Base-by-base conservation (phyloP, 2,113 vertebrate genomes). In the Gobius niger region DNA sequence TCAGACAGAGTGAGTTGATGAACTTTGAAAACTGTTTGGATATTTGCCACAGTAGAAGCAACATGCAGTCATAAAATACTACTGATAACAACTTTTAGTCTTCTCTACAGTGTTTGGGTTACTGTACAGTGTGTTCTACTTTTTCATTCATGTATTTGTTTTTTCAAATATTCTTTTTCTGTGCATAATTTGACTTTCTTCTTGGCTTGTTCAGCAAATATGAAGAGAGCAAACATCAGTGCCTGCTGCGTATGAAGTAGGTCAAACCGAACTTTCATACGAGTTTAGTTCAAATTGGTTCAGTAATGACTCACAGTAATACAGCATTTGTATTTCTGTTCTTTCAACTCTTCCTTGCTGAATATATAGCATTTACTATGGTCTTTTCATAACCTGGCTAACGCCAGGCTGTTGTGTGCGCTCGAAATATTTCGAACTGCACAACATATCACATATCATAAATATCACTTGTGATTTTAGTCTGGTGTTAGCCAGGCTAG, bases 151-250 rank as follows among this genome's bases (percentile, higher is more conserved):
- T 24, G 68, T 85, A 68, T 83, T 85, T 86, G 82, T 85, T 89
- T 85, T 85, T 87, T 88, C 77, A 87, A 88, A 88, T 77, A 78
- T 75, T 61, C 73, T 62, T 63, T 47, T 56, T 87, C 51, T 53
- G 50, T 59, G 46, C 56, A 76, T 82, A 84, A 81, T 77, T 53
- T 16, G 47, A 77, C 86, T 87, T 90, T 85, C 71, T 86, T 83
- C 76, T 91, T 82, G 74, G 81, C 86, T 75, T 90, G 81, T 85
- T 93, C 82, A 87, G 87, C 78, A 91, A 87, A 90, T 88, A 83
- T 80, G 64, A 75, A 76, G 79, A 81, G 5, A 82, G 75, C 66
- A 79, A 73, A 80, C 83, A 6, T 83, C 83, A 74, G 53, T 76
- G 40, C 80, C 84, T 83, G 18, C 76, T 77, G 89, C 83, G 73